Conservation (phyloP, 2,888 invertebrate species). For the Standfussiana lucernea region DNA sequence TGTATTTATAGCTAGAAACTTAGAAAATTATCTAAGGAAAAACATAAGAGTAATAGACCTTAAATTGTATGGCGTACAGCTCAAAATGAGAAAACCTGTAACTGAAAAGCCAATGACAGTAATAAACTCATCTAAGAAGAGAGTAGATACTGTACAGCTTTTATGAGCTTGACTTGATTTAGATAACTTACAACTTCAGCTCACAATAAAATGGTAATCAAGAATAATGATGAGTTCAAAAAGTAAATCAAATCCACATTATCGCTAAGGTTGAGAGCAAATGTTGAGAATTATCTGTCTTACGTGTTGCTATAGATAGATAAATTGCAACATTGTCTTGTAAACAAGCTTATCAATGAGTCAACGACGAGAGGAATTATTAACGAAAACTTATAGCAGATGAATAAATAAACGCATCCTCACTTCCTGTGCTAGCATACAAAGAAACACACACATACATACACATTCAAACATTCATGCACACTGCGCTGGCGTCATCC, state of each 20-base stretch:
- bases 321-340: constrained; percentile 55
- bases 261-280: constrained; percentile 4
- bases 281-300: constrained; percentile 29
- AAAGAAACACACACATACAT: constrained; percentile 19
- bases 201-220: constrained; percentile 27
- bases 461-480: constrained; percentile 7
- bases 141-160: constrained; percentile 13
- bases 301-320: not conserved
- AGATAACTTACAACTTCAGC: constrained; percentile 7
- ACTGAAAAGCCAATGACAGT: constrained; percentile 16
- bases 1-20: constrained; percentile 36
- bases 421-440: constrained; percentile 61
- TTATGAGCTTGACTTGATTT: constrained; percentile 25
- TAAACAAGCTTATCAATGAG: constrained; percentile 61
- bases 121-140: constrained; percentile 34
- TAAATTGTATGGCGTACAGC: not conserved
- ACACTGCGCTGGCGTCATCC: constrained; percentile 43
- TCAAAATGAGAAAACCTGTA: not conserved
- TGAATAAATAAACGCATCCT: constrained; percentile 68
- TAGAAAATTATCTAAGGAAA: constrained; percentile 6
- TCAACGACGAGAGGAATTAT: constrained; percentile 55
- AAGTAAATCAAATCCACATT: constrained; percentile 11
- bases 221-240: constrained; percentile 22
- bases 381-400: constrained; percentile 64
- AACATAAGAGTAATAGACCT: constrained; percentile 13